phyloP scores from a whole-genome alignment of 2,113 vertebrate species.

The Anoura caudifer region DNA sequence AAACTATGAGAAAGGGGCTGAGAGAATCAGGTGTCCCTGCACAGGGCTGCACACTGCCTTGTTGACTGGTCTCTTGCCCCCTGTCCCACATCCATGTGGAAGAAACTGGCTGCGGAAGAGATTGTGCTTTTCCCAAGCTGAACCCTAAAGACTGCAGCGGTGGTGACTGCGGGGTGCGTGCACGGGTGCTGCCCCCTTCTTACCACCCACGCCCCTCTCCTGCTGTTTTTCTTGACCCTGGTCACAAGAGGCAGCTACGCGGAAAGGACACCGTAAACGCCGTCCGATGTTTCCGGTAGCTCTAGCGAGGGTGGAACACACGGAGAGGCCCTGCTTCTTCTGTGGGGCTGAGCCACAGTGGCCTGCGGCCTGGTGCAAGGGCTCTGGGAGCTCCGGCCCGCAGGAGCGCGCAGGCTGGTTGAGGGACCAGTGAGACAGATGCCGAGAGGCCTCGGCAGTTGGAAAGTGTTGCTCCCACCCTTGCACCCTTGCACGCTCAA shows the following conservation, averaged over 20 bases:
- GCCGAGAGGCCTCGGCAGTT: background rate
- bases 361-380: background rate
- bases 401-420: background rate
- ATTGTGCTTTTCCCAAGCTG: background rate
- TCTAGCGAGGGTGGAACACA: background rate
- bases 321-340: background rate
- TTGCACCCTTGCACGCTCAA: background rate
- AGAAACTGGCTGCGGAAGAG: background rate
- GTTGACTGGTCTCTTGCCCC: background rate
- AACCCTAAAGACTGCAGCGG: background rate
- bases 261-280: constrained; percentile 13
- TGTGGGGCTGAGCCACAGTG: background rate
- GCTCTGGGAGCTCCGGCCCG: background rate
- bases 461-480: background rate
- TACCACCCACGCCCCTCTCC: background rate
- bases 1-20: background rate
- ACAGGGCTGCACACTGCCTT: background rate
- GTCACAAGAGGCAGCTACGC: constrained; percentile 36
- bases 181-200: background rate
- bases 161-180: accelerated
- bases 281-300: background rate
- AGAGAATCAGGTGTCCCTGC: accelerated
- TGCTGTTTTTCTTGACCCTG: constrained; percentile 45
- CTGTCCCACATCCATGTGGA: accelerated
- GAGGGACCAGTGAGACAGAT: background rate